phyloP scores from a whole-genome alignment of 2,797 vertebrate species.

The Coluber constrictor region DNA sequence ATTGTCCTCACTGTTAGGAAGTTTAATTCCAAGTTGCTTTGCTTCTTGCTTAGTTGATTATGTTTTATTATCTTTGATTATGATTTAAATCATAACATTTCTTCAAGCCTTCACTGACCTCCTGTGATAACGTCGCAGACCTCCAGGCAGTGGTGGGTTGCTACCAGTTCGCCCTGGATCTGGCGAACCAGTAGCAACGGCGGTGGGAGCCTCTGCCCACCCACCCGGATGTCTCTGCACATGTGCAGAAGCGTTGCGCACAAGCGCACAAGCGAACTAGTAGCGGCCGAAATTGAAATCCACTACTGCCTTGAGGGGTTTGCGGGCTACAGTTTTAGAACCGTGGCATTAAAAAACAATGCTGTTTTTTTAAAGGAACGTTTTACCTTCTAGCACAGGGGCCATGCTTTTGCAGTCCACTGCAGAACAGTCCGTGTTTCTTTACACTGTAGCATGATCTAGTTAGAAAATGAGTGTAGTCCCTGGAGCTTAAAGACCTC shows the following conservation, averaged over 20 bases:
- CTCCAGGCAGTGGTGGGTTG: too few species aligned
- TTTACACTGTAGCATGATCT: background rate
- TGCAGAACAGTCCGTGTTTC: background rate
- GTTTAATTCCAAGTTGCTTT: background rate
- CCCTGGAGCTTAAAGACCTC: background rate
- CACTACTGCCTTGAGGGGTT: too few species aligned
- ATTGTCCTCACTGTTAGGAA: background rate
- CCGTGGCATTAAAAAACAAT: background rate
- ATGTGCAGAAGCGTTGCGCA: too few species aligned
- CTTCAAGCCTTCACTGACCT: background rate
- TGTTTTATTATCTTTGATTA: background rate
- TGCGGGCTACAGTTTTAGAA: too few species aligned
- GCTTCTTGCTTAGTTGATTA: background rate
- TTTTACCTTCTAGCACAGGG: background rate
- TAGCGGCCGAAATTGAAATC: too few species aligned
- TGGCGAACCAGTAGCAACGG: too few species aligned
- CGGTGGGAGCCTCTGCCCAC: too few species aligned
- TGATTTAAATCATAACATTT: background rate
- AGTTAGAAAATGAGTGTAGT: background rate
- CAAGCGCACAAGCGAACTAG: too few species aligned
- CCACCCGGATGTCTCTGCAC: too few species aligned
- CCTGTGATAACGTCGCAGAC: background rate
- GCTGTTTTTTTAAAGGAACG: background rate
- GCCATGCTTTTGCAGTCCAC: background rate
- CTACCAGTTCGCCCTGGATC: too few species aligned